phyloP scores from a whole-genome alignment of 2,888 invertebrate species.

The Teleiodes luculella region DNA sequence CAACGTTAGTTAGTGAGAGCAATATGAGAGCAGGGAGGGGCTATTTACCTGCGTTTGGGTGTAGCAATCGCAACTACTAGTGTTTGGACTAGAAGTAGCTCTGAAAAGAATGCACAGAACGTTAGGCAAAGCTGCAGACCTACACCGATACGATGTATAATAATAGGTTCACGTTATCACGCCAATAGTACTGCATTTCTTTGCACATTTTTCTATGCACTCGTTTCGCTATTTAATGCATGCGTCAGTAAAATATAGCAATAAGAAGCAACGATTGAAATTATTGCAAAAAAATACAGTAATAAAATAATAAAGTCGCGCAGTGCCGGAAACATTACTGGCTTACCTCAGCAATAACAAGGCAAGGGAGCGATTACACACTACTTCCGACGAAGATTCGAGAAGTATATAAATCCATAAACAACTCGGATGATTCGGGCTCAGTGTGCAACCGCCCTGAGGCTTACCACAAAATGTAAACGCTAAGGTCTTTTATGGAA shows the following conservation, averaged over 20 bases:
- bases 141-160: conserved; percentile 11
- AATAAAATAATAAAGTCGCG: conserved; percentile 9
- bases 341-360: too few relatives aligned
- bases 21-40: neutral
- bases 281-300: conserved; percentile 73
- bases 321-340: too few relatives aligned
- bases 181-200: conserved; percentile 60
- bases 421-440: too few relatives aligned
- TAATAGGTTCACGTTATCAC: neutral
- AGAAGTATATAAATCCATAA: too few relatives aligned
- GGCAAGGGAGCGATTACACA: too few relatives aligned
- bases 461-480: too few relatives aligned
- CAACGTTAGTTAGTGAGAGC: neutral
- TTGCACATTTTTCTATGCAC: conserved; percentile 75
- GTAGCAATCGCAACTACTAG: conserved; percentile 22
- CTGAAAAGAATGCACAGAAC: conserved; percentile 77
- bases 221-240: conserved; percentile 53
- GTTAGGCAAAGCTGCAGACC: conserved; percentile 62
- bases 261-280: conserved; percentile 38
- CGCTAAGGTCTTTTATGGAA: too few relatives aligned
- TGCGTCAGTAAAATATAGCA: conserved; percentile 34
- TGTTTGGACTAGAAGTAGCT: conserved; percentile 56
- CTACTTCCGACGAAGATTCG: too few relatives aligned
- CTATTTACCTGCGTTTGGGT: conserved; percentile 15
- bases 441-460: too few relatives aligned